Conservation (phyloP, 2,888 invertebrate species). For the Labia minor region DNA sequence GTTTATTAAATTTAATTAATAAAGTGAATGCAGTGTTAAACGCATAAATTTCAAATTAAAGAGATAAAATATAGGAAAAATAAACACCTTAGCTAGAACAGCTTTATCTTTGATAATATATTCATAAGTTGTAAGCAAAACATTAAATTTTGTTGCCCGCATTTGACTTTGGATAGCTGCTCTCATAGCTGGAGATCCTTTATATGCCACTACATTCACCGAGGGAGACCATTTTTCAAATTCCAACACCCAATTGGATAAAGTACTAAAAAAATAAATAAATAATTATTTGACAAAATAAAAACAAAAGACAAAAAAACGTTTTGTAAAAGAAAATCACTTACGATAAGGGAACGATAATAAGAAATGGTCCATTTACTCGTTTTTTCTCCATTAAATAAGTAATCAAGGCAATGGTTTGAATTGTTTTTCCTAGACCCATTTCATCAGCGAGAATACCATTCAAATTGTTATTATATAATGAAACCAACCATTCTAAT, state of each 20-base stretch:
- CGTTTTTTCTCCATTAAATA: conserved; percentile 52
- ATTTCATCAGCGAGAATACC: conserved; percentile 56
- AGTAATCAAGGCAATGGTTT: conserved; percentile 50
- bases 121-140: conserved; percentile 53
- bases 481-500: conserved; percentile 52
- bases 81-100: conserved; percentile 47
- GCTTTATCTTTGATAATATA: conserved; percentile 53
- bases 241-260: conserved; percentile 53
- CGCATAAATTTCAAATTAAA: too few relatives aligned
- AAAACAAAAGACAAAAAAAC: not conserved
- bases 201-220: conserved; percentile 37
- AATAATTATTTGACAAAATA: not conserved
- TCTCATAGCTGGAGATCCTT: conserved; percentile 43
- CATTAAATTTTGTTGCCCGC: conserved; percentile 45
- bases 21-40: too few relatives aligned
- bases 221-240: conserved; percentile 53
- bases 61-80: too few relatives aligned
- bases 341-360: conserved; percentile 52
- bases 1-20: too few relatives aligned
- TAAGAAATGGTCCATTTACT: conserved; percentile 50
- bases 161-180: conserved; percentile 34
- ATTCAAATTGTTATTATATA: conserved; percentile 54
- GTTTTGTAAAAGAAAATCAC: conserved; percentile 31
- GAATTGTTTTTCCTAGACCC: conserved; percentile 47
- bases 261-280: conserved; percentile 33